Evolutionary conservation across 2,888 invertebrate genomes (phyloP).

Genomic region (Diaprepes abbreviatus): DNA sequence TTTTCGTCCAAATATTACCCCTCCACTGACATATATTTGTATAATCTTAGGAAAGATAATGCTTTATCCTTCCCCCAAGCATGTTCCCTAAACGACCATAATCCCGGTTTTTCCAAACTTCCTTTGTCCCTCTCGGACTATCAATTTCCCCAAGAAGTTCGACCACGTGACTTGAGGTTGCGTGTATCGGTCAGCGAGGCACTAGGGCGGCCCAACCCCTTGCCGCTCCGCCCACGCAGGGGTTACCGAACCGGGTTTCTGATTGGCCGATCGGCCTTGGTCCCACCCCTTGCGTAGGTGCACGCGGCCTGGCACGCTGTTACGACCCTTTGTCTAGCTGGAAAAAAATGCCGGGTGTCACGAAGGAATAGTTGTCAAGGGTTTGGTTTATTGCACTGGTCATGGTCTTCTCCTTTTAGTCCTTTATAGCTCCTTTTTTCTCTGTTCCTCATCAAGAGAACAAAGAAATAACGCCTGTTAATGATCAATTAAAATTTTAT

Average conservation of each 20-base stretch:
- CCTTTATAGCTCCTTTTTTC: neutral
- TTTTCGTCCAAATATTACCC: too few species aligned
- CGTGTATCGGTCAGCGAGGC: conserved; percentile 51
- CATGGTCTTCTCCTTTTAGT: conserved; percentile 14
- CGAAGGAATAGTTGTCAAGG: conserved; percentile 4
- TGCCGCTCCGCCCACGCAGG: conserved; percentile 45
- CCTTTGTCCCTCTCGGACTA: conserved; percentile 43
- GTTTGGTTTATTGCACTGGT: conserved; percentile 30
- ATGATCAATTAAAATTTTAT: too few species aligned
- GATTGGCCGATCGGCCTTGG: conserved; percentile 30
- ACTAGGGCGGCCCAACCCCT: conserved; percentile 49
- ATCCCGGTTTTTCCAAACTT: conserved; percentile 37
- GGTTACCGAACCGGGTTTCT: conserved; percentile 23
- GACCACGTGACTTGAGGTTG: conserved; percentile 47
- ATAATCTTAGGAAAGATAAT: conserved; percentile 21
- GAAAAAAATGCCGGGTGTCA: conserved; percentile 39
- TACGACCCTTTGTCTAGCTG: conserved; percentile 48
- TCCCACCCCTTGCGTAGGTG: conserved; percentile 48
- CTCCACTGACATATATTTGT: conserved; percentile 27
- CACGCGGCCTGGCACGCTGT: conserved; percentile 44
- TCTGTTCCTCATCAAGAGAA: neutral
- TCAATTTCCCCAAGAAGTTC: conserved; percentile 45
- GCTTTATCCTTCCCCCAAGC: neutral
- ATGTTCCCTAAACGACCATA: conserved; percentile 23
- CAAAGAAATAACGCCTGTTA: too few species aligned